Evolutionary conservation across 1,140 invertebrate species (phyloP), one percentile per base, ranked within the genome.

Genomic region (Hypothenemus hampei): DNA sequence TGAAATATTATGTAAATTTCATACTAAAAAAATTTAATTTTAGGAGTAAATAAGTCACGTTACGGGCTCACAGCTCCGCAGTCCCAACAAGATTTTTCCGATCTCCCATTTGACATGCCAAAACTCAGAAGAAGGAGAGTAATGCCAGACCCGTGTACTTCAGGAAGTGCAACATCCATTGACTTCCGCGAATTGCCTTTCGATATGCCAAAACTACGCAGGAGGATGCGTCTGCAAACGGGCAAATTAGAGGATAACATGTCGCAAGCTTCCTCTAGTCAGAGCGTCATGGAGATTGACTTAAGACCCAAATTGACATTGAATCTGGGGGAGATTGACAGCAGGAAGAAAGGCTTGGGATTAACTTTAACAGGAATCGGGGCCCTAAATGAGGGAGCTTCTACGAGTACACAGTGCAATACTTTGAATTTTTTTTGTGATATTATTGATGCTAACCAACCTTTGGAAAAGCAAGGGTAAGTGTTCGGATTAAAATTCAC

Each of bases 31-130:
- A 39, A 3, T 22, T 11, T 39, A 3, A 21, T 39, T 29, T 16
- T 39, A 57, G 61, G 83, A n/a, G 79, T 84, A 7, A 85, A 53
- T 24, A 55, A 86, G 65, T 82, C 81, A 5, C 67, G 75, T 44
- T 77, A 77, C 59, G 74, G 74, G 24, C 79, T 81, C 26, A 57
- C 55, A 22, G 58, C 54, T 13, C 56, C 59, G 68, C 26, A 67
- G 65, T 54, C 69, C 68, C 59, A 73, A 68, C 60, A 73, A 13
- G 84, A 87, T 62, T 74, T 88, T 21, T 78, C 78, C 15, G 85
- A 89, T 72, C 75, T 91, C 50, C 89, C 89, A 0, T 92, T 91
- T 62, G 89, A 92, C 60, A 91, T 91, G 87, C 89, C 89, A n/a
- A 93, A 93, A 68, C 70, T 92, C 44, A 74, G 87, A 35, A 77